Conservation (phyloP, 2,888 invertebrate genomes). For the Glaucopsyche alexis region DNA sequence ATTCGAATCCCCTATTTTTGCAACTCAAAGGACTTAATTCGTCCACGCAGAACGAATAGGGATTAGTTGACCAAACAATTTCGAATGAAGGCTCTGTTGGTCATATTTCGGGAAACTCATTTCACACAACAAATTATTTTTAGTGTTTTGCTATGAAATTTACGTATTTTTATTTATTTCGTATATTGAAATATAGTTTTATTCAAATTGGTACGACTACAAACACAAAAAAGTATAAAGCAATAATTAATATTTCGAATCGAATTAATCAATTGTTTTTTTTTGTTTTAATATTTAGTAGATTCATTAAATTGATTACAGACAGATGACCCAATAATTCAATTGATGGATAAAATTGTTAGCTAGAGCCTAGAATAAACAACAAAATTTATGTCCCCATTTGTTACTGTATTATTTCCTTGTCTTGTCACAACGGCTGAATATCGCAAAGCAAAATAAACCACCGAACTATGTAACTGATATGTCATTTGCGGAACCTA, state of each 20-base stretch:
- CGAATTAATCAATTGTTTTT: too few relatives aligned
- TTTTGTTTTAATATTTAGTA: too few relatives aligned
- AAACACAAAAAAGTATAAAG: neutral
- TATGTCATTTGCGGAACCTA: neutral
- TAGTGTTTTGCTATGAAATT: neutral
- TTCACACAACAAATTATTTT: slow-evolving; percentile 7
- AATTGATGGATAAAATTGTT: slow-evolving; percentile 20
- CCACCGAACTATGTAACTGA: neutral
- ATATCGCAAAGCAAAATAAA: neutral
- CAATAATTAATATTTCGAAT: neutral
- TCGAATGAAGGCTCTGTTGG: neutral
- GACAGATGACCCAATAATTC: neutral
- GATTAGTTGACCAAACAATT: slow-evolving; percentile 20
- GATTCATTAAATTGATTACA: neutral
- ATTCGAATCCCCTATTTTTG: slow-evolving; percentile 12
- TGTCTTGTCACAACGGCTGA: neutral
- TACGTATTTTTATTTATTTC: neutral
- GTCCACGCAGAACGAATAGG: slow-evolving; percentile 19
- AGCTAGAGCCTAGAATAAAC: slow-evolving; percentile 17
- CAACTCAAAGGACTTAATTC: slow-evolving; percentile 20
- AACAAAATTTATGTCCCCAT: slow-evolving; percentile 20
- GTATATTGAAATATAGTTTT: neutral
- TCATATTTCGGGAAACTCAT: slow-evolving; percentile 10
- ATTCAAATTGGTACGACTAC: neutral
- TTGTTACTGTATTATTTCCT: slow-evolving; percentile 22